Conservation (phyloP, 1,140 invertebrate genomes). For the Drosophila erecta region DNA sequence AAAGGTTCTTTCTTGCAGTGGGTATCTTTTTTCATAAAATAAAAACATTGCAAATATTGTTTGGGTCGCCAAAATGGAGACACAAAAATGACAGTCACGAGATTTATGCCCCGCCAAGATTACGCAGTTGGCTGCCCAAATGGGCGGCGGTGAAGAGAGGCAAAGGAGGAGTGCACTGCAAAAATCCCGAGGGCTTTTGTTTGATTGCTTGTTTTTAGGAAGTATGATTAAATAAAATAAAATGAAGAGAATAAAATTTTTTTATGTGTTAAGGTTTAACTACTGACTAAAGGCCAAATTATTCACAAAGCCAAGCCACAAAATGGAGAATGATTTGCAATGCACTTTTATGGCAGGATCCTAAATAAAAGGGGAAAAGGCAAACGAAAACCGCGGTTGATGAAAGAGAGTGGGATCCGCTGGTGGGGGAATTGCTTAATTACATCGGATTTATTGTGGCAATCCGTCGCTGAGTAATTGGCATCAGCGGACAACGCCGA, state of each 20-base stretch:
- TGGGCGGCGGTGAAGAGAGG: neutral
- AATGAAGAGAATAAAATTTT: neutral
- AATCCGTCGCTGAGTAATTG: constrained; percentile 53
- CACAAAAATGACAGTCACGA: constrained; percentile 83
- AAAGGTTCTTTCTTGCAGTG: constrained; percentile 37
- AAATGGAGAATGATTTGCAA: constrained; percentile 80
- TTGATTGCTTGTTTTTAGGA: no score
- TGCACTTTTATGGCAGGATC: constrained; percentile 67
- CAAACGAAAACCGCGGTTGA: constrained; percentile 10
- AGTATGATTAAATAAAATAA: no score
- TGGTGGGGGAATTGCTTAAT: constrained; percentile 46
- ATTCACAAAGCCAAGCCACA: constrained; percentile 65
- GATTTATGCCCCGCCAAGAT: constrained; percentile 81
- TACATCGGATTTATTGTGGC: constrained; percentile 55
- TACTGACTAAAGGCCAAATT: constrained; percentile 63
- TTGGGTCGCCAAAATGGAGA: constrained; percentile 84
- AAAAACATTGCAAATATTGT: constrained; percentile 82
- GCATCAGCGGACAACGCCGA: constrained; percentile 12
- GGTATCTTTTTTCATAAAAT: constrained; percentile 74
- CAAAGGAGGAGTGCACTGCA: constrained; percentile 2
- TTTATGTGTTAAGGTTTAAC: constrained; percentile 12
- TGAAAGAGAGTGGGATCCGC: neutral
- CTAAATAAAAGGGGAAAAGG: constrained; percentile 1
- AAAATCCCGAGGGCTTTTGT: neutral
- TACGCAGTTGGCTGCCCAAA: constrained; percentile 63